Percentiles rank a stretch among this genome's conserved stretches.
Conservation (phyloP, 2,797 vertebrate genomes). For the Acanthurus lineatus region DNA sequence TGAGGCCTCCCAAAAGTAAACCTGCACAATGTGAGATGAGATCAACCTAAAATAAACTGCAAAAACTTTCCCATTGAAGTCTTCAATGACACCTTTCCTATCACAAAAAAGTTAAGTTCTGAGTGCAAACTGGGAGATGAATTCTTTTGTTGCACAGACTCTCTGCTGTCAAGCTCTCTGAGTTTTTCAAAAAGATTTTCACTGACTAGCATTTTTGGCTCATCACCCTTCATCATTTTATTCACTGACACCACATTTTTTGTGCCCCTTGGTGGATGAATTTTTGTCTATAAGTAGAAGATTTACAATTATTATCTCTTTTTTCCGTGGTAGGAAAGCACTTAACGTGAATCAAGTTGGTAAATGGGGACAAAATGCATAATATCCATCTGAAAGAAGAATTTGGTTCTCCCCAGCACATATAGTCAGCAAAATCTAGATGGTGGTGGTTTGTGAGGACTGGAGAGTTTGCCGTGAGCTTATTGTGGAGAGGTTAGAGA, state of each 20-base stretch:
- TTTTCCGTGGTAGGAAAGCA: not conserved
- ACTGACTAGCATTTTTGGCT: not conserved
- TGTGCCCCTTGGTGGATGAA: slow-evolving; percentile 3
- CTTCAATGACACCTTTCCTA: too few relatives aligned
- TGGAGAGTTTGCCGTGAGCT: slow-evolving; percentile 25
- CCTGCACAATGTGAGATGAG: not conserved
- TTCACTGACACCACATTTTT: slow-evolving; percentile 11
- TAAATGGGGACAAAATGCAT: not conserved
- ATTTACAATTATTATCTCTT: not conserved
- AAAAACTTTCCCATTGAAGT: too few relatives aligned
- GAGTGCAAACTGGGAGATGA: too few relatives aligned
- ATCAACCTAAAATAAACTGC: too few relatives aligned
- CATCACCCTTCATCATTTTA: not conserved
- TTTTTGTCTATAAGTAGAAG: not conserved
- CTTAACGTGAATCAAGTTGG: not conserved
- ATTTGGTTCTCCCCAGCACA: not conserved
- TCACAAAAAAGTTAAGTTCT: too few relatives aligned
- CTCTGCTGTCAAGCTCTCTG: not conserved
- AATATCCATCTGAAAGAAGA: slow-evolving; percentile 10
- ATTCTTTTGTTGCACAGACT: not conserved
- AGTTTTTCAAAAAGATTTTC: slow-evolving; percentile 10
- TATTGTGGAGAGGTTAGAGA: slow-evolving; percentile 5
- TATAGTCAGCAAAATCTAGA: slow-evolving; percentile 12
- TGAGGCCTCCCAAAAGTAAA: too few relatives aligned
- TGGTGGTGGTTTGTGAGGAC: slow-evolving; percentile 19